Conservation (phyloP, 2,797 vertebrate species). For the Coracias cyanogaster region DNA sequence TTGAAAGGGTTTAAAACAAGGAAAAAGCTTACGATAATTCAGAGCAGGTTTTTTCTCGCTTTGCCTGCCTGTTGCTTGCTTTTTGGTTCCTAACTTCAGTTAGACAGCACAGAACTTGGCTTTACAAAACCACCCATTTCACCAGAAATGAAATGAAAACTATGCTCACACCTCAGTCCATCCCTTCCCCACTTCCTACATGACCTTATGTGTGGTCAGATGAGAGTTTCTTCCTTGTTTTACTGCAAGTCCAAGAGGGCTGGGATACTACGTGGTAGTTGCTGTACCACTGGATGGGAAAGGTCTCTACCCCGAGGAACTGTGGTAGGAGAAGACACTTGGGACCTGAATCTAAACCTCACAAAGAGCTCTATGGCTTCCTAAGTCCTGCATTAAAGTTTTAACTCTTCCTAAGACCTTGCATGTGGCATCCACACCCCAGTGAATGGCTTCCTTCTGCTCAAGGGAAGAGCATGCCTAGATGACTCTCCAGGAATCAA, state of each 20-base stretch:
- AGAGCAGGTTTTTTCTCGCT: neutral
- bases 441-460: neutral
- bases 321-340: neutral
- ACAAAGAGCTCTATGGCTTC: neutral
- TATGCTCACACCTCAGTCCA: neutral
- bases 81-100: neutral
- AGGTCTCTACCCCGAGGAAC: neutral
- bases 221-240: neutral
- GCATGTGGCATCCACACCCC: accelerated
- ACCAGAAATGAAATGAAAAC: neutral
- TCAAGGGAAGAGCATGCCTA: neutral
- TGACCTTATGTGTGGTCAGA: neutral
- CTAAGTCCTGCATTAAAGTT: neutral
- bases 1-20: slow-evolving; percentile 29
- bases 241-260: neutral
- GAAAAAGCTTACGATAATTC: slow-evolving; percentile 5
- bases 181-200: neutral
- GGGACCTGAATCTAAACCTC: neutral
- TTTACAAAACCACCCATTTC: neutral
- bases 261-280: neutral
- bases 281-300: neutral
- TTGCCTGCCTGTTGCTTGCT: neutral
- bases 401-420: neutral
- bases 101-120: neutral
- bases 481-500: neutral